Base-by-base conservation (phyloP, 2,797 vertebrate genomes). In the Takifugu rubripes region DNA sequence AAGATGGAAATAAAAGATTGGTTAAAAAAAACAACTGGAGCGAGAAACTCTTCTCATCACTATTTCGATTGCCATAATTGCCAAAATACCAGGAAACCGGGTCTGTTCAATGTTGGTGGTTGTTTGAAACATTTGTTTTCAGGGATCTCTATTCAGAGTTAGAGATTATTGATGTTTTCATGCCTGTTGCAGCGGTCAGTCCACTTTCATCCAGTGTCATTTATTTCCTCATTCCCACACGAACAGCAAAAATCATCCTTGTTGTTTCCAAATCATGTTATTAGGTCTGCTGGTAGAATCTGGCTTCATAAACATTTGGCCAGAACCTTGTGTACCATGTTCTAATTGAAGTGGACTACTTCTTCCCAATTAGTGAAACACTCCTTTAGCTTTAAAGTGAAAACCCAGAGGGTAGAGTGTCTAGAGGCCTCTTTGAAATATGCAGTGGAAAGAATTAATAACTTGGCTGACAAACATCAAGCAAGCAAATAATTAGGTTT, bases 341-440 rank as follows among this genome's bases (percentile, higher is more conserved):
- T 83, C 64, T 88, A 84, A 89, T 84, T 87, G 79, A 86, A 82
- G 78, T 87, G 86, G 80, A 82, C 85, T 85, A 87, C 71, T 88
- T 89, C 79, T 64, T 84, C 66, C 85, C 84, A 91, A 91, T 91
- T 92, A 91, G 79, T 60, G 73, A 85, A 85, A 84, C 72, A 83
- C 81, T 89, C 78, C 75, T 83, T 81, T 74, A 90, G 86, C 82
- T 89, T 90, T 86, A 87, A 87, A 89, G 77, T 49, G 68, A 88
- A 90, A 87, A 63, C 84, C 85, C 87, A 77, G 78, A 80, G 85
- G 88, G 80, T 66, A 61, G 42, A 33, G 66, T 83, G 84, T 84
- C 85, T 87, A 67, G 90, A 88, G 86, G 72, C 71, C 82, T 85
- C 84, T 90, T 88, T 90, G 82, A 92, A 91, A 89, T 87, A 86